Conservation (phyloP, 2,888 invertebrate species). For the Cordilura impudica region DNA sequence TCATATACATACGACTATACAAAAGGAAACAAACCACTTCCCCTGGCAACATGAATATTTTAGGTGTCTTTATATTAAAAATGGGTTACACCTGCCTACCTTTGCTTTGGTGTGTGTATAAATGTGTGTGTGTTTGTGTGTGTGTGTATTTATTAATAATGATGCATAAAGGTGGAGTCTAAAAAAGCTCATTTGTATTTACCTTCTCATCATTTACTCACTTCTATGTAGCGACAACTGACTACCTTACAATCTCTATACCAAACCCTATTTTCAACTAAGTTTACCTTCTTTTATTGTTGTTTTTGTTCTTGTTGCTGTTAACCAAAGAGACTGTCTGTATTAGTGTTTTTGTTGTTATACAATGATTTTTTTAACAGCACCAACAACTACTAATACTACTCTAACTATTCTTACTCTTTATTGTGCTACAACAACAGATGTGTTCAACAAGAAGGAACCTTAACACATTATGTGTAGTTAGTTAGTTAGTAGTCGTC, state of each 20-base stretch:
- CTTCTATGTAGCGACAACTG: background rate
- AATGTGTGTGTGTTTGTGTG: constrained; percentile 9
- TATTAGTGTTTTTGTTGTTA: background rate
- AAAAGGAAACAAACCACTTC: no score
- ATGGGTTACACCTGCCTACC: constrained; percentile 49
- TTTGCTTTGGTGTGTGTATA: constrained; percentile 3
- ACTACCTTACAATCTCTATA: constrained; percentile 38
- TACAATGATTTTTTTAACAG: background rate
- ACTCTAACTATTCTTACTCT: background rate
- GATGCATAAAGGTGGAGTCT: constrained; percentile 71
- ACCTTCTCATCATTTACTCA: constrained; percentile 60
- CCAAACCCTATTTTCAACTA: background rate
- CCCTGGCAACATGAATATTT: background rate
- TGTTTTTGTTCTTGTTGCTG: no score
- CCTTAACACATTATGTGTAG: constrained; percentile 38
- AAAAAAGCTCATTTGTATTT: constrained; percentile 73
- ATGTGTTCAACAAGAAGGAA: constrained; percentile 38
- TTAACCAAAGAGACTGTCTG: background rate
- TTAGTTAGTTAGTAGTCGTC: constrained; percentile 18
- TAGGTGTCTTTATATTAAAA: background rate
- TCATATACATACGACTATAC: no score
- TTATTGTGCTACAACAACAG: constrained; percentile 14
- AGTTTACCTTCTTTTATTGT: background rate
- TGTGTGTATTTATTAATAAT: background rate
- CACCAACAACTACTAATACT: background rate